A percentile compares a stretch with the other conserved stretches of the same genome.
phyloP scores from a whole-genome alignment of 2,113 vertebrate genomes.

The Lates calcarifer region DNA sequence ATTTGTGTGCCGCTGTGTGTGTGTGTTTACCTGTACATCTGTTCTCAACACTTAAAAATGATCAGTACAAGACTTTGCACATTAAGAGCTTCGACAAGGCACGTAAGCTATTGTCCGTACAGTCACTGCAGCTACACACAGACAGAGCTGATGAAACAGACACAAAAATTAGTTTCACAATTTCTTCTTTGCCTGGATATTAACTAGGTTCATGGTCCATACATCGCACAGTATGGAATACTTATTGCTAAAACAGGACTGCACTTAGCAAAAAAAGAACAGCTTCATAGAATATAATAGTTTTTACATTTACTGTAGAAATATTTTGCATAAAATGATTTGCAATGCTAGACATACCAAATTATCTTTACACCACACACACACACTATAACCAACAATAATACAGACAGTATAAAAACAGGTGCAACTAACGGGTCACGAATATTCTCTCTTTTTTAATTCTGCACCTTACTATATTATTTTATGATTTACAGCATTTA shows the following conservation, averaged over 20 bases:
- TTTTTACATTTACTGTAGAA: slow-evolving; percentile 71
- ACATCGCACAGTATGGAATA: slow-evolving; percentile 63
- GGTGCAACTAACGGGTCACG: slow-evolving; percentile 53
- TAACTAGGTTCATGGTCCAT: slow-evolving; percentile 55
- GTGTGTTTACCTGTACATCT: slow-evolving; percentile 26
- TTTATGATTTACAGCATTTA: slow-evolving; percentile 58
- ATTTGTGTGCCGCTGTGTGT: slow-evolving; percentile 37
- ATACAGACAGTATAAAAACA: slow-evolving; percentile 77
- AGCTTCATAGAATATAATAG: slow-evolving; percentile 66
- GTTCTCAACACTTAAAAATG: slow-evolving; percentile 39
- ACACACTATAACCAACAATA: slow-evolving; percentile 42
- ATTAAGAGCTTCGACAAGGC: slow-evolving; percentile 78
- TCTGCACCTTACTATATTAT: slow-evolving; percentile 39
- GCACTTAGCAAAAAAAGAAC: slow-evolving; percentile 71
- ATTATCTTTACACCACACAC: slow-evolving; percentile 62
- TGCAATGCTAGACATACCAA: slow-evolving; percentile 58
- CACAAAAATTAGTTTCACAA: slow-evolving; percentile 14
- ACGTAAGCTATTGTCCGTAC: slow-evolving; percentile 71
- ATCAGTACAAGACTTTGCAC: slow-evolving; percentile 60
- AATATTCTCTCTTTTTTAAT: slow-evolving; percentile 39
- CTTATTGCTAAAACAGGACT: slow-evolving; percentile 81
- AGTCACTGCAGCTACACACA: slow-evolving; percentile 68
- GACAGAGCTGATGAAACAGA: slow-evolving; percentile 63
- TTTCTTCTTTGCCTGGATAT: slow-evolving; percentile 46
- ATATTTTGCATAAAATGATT: slow-evolving; percentile 79